Base-by-base conservation (phyloP, 1,140 invertebrate species). In the Brachionus manjavacas region DNA sequence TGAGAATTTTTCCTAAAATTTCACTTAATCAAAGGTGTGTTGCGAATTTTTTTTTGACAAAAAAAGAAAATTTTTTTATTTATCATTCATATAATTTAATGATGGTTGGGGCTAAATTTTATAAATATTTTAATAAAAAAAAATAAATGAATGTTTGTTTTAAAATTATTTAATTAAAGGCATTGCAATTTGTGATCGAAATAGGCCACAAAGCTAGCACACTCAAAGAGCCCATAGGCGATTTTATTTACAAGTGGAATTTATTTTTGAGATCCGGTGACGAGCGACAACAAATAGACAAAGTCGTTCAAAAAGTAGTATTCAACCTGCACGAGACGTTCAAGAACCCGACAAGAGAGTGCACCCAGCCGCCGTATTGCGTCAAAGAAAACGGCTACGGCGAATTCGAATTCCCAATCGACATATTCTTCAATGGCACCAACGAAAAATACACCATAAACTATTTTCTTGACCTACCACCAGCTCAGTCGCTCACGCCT, bases 321-420 rank as follows among this genome's bases (percentile, higher is more conserved):
- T 81, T 81, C 28, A 81, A 81, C 41, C 31, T 81, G 2, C 79
- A 81, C 52, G 52, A 60, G 41, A 81, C 79, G 14, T 81, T 81
- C 41, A 64, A 43, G 3, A 81, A 81, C 35, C 79, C 79, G 52
- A 43, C 64, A 2, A 14, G 79, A 41, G 52, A 39, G 16, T 81
- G 49, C 52, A 64, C 52, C 11, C 31, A 81, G 6, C 52, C 49
- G 52, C 79, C 79, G 12, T 81, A 64, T 25, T 81, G 79, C 16
- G 79, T 81, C 52, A 81, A 81, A 14, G 79, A 81, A 14, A 81
- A 81, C 52, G 79, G 79, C 79, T 81, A 81, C 28, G 79, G 79
- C 35, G 52, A 81, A 64, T 81, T 81, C 23, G 79, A 81, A 23
- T 81, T 81, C 39, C 79, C 79, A 0, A 81, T 81, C 14, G 79